Percentiles rank a stretch among this genome's conserved stretches.
Evolutionary conservation across 2,113 vertebrate species (phyloP).

Genomic region (Chloropsis cyanopogon): DNA sequence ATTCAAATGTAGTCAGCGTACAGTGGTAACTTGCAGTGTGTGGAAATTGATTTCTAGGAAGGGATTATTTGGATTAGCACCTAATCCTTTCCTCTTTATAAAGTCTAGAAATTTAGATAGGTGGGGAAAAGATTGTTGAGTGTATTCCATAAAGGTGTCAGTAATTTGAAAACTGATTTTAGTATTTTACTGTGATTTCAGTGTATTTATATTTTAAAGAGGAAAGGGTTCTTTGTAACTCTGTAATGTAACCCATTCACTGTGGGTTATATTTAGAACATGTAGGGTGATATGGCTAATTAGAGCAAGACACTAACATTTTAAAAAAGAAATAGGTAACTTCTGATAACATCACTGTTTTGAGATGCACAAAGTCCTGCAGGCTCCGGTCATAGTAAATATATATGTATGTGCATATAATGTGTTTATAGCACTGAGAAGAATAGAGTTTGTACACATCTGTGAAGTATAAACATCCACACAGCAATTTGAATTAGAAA

Average conservation of each 20-base stretch:
- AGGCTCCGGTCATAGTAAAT: background rate
- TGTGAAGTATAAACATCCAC: background rate
- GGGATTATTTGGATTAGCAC: background rate
- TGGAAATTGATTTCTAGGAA: background rate
- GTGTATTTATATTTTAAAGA: background rate
- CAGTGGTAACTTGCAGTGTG: background rate
- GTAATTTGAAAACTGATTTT: background rate
- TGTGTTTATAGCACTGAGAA: background rate
- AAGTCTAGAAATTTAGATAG: background rate
- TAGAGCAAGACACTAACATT: background rate
- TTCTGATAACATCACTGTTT: background rate
- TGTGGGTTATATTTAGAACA: background rate
- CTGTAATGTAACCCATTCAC: background rate
- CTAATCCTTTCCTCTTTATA: background rate
- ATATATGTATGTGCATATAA: background rate
- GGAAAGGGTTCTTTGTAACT: background rate
- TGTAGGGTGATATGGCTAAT: background rate
- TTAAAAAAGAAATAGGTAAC: background rate
- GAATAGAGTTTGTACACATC: background rate
- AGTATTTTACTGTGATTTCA: background rate
- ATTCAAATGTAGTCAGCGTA: background rate
- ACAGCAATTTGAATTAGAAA: background rate
- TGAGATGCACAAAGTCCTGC: background rate
- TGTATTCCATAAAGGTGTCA: background rate
- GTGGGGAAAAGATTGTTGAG: background rate